Conservation (phyloP, 2,113 vertebrate genomes). For the Rostratula benghalensis region DNA sequence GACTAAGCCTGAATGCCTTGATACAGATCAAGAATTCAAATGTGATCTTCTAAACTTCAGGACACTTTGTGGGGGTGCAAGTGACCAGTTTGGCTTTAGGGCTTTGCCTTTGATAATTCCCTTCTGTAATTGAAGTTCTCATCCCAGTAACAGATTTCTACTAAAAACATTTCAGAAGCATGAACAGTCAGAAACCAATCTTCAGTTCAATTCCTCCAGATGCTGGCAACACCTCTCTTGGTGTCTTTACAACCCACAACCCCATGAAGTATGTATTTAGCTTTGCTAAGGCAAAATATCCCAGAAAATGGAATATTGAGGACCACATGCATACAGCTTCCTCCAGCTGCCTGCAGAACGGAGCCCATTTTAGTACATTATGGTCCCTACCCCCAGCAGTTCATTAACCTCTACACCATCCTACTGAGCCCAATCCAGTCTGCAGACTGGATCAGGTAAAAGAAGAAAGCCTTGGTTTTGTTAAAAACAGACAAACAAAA, state of each 20-base stretch:
- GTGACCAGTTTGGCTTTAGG: background rate
- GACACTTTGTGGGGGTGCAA: background rate
- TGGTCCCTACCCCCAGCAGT: too few species aligned
- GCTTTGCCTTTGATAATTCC: background rate
- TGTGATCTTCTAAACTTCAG: background rate
- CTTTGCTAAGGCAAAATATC: background rate
- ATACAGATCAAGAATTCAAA: background rate
- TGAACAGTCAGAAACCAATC: background rate
- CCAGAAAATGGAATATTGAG: background rate
- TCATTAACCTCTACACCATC: background rate
- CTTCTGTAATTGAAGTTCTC: background rate
- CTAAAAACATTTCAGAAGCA: background rate
- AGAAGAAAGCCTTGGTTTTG: background rate
- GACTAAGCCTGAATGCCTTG: background rate
- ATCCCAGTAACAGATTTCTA: background rate
- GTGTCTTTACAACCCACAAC: background rate
- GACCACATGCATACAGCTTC: background rate
- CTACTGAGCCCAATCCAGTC: background rate
- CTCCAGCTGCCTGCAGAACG: background rate
- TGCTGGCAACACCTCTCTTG: background rate
- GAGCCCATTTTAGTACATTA: background rate
- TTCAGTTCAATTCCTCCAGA: background rate
- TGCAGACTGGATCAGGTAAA: background rate
- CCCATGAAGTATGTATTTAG: background rate
- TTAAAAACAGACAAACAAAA: background rate